Evolutionary conservation across 1,140 invertebrate species (phyloP).

Genomic region (Aphelenchoides fujianensis): DNA sequence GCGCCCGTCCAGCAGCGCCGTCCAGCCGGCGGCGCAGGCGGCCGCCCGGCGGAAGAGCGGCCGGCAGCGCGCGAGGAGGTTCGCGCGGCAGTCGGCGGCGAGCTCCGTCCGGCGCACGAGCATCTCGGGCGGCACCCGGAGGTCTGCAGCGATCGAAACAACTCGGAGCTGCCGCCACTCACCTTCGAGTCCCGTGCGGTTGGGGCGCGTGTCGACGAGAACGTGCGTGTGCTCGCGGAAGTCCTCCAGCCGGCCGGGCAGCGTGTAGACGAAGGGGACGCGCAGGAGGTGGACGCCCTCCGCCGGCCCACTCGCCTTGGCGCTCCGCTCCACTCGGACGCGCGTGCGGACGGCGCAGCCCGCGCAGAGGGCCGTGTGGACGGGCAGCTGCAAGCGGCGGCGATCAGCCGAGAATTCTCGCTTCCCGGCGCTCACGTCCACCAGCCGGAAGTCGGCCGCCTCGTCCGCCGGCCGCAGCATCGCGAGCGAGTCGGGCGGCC

Average conservation of each 20-base stretch:
- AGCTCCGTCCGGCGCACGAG: background rate
- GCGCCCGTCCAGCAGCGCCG: background rate
- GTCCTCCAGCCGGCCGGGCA: constrained; percentile 5
- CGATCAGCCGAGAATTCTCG: background rate
- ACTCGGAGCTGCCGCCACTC: too few species aligned
- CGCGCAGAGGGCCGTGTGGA: background rate
- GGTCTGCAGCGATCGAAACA: too few species aligned
- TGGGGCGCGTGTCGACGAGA: too few species aligned
- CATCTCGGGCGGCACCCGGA: background rate
- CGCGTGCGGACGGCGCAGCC: background rate
- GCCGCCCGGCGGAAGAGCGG: background rate
- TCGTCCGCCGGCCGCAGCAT: background rate
- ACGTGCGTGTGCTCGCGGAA: too few species aligned
- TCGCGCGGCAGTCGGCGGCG: background rate
- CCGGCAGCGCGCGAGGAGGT: background rate
- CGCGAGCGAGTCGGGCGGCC: constrained; percentile 13
- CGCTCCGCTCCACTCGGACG: background rate
- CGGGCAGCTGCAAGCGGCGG: background rate
- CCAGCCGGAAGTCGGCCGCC: too few species aligned
- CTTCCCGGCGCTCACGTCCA: background rate
- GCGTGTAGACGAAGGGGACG: constrained; percentile 11
- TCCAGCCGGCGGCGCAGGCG: background rate
- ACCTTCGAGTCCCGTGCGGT: too few species aligned
- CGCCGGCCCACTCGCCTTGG: background rate
- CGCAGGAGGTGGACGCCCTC: constrained; percentile 3